phyloP scores from a whole-genome alignment of 2,888 invertebrate species.

The Monoplex corrugatus region DNA sequence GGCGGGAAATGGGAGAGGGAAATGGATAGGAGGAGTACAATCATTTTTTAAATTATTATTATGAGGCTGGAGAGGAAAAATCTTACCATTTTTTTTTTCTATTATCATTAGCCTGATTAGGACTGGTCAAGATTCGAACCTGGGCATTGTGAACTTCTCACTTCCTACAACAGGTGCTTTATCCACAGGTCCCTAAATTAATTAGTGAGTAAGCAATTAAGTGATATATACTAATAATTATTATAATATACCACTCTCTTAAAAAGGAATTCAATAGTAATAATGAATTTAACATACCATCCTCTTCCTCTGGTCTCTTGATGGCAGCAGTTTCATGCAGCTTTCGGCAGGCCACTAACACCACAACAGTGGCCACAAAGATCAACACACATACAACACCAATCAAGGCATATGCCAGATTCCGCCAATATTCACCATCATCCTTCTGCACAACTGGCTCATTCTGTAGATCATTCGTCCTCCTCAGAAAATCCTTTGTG shows the following conservation, averaged over 20 bases:
- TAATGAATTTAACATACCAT: slow-evolving; percentile 54
- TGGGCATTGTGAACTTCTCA: no score
- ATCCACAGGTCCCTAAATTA: no score
- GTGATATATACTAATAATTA: no score
- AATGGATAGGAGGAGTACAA: no score
- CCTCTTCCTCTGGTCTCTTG: slow-evolving; percentile 58
- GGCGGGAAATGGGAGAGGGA: no score
- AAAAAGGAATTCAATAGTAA: background rate
- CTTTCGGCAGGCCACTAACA: slow-evolving; percentile 67
- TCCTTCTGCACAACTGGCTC: slow-evolving; percentile 61
- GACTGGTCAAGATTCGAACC: no score
- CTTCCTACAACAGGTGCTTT: no score
- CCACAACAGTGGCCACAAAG: slow-evolving; percentile 65
- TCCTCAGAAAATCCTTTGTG: background rate
- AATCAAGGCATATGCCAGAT: slow-evolving; percentile 71
- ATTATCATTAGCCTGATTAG: no score
- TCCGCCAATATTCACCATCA: slow-evolving; percentile 69
- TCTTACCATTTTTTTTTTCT: no score
- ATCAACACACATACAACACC: slow-evolving; percentile 70
- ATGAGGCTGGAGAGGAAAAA: no score
- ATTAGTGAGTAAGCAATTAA: no score
- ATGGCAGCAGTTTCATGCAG: slow-evolving; percentile 55
- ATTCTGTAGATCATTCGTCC: background rate
- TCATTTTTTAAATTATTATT: no score
- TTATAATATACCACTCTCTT: background rate